Evolutionary conservation across 2,888 invertebrate genomes (phyloP).

Genomic region (Spilarctia lutea): DNA sequence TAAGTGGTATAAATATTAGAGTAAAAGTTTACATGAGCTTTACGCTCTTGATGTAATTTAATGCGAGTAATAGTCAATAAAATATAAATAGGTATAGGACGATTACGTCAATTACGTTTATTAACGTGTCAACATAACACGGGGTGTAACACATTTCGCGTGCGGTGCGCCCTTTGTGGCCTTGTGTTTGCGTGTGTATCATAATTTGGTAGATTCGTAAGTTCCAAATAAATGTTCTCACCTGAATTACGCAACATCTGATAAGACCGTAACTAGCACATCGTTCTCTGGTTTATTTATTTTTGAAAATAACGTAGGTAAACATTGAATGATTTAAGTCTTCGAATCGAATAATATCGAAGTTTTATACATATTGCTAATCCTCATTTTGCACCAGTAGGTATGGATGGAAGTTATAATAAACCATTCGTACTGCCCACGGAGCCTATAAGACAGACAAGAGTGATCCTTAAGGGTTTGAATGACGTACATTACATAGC

Average conservation of each 20-base stretch:
- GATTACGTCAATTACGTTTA: not conserved
- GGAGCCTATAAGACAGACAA: not conserved
- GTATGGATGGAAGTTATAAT: too few species aligned
- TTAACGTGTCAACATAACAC: not conserved
- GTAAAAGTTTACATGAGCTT: too few species aligned
- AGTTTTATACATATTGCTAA: too few species aligned
- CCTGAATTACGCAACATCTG: not conserved
- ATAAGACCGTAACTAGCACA: not conserved
- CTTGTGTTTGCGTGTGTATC: not conserved
- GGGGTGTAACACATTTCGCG: not conserved
- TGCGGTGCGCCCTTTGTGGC: not conserved
- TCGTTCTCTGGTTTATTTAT: not conserved
- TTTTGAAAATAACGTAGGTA: not conserved
- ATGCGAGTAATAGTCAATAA: not conserved
- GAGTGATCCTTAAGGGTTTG: not conserved
- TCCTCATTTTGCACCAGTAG: too few species aligned
- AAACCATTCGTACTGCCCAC: not conserved
- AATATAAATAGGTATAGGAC: not conserved
- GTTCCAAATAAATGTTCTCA: not conserved
- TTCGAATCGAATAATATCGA: too few species aligned
- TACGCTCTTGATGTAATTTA: too few species aligned
- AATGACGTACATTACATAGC: not conserved
- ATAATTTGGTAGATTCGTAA: not conserved
- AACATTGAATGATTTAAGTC: not conserved
- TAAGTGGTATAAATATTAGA: too few species aligned